A percentile compares a stretch with the other conserved stretches of the same genome.
These are phyloP conservation scores for Acromyrmex heyeri DNA, from an alignment of 1,140 invertebrate species.

Conservation along the genomic window DNA sequence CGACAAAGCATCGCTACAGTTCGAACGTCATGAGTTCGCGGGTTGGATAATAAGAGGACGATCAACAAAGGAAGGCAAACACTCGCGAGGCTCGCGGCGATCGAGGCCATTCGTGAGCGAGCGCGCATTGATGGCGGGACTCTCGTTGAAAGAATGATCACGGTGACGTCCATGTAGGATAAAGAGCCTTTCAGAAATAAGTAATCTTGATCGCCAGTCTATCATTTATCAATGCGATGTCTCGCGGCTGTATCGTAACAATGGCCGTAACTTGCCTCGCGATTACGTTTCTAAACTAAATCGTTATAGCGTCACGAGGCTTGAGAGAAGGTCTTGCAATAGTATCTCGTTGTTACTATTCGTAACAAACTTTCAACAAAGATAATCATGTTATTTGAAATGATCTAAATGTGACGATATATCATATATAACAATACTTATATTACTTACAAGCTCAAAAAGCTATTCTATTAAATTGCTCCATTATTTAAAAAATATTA, in stretches of 20 bases:
- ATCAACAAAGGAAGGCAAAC: conserved; percentile 61
- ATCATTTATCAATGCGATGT: conserved; percentile 63
- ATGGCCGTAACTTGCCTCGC: conserved; percentile 38
- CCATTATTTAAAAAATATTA: background rate
- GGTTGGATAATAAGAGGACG: conserved; percentile 57
- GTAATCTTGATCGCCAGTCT: conserved; percentile 64
- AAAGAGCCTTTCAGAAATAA: conserved; percentile 63
- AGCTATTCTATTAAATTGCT: background rate
- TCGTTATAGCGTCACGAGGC: conserved; percentile 26
- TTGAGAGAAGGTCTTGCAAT: conserved; percentile 15
- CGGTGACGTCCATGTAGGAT: conserved; percentile 52
- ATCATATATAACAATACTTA: background rate
- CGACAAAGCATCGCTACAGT: conserved; percentile 63
- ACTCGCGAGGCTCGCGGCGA: conserved; percentile 49
- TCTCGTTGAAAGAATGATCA: conserved; percentile 63
- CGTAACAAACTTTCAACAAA: conserved; percentile 10
- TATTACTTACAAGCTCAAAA: background rate
- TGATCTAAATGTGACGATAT: background rate
- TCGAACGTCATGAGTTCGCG: conserved; percentile 63
- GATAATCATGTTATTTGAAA: background rate
- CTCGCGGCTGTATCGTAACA: conserved; percentile 44
- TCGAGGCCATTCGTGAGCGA: conserved; percentile 57
- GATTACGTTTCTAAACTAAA: conserved; percentile 57
- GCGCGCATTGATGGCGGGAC: conserved; percentile 45
- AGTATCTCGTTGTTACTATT: background rate